Evolutionary conservation across 2,113 vertebrate genomes (phyloP).

Genomic region (Callocephalon fimbriatum): DNA sequence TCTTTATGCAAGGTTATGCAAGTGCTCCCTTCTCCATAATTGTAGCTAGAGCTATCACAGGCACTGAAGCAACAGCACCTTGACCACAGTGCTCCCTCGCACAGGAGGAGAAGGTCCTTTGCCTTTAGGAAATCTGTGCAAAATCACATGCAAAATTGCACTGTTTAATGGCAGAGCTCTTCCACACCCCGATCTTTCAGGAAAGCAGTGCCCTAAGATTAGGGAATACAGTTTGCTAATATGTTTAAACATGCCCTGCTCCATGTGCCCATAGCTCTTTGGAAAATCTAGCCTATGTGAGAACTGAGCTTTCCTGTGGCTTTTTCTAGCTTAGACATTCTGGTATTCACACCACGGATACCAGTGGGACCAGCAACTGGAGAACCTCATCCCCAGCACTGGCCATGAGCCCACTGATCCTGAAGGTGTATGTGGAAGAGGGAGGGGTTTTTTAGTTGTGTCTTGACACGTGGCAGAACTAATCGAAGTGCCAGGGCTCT

Average conservation of each 20-base stretch:
- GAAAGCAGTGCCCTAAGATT: neutral
- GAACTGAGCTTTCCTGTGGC: neutral
- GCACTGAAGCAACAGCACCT: neutral
- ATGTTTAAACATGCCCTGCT: neutral
- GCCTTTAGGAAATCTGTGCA: neutral
- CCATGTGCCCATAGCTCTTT: neutral
- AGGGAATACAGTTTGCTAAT: neutral
- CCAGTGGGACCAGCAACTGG: neutral
- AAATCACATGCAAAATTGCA: neutral
- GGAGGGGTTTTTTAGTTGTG: neutral
- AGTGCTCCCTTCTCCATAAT: neutral
- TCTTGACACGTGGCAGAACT: neutral
- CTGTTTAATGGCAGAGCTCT: neutral
- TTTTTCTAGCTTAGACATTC: neutral
- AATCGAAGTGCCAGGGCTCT: neutral
- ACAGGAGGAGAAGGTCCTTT: neutral
- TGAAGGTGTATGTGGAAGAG: neutral
- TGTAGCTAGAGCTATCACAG: neutral
- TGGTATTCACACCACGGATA: fast-evolving
- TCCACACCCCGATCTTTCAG: neutral
- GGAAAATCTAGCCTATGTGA: neutral
- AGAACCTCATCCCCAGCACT: neutral
- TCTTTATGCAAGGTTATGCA: neutral
- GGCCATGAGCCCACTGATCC: fast-evolving
- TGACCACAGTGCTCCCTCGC: fast-evolving